Conservation (phyloP, 2,113 vertebrate species). For the Stigmatopora nigra region DNA sequence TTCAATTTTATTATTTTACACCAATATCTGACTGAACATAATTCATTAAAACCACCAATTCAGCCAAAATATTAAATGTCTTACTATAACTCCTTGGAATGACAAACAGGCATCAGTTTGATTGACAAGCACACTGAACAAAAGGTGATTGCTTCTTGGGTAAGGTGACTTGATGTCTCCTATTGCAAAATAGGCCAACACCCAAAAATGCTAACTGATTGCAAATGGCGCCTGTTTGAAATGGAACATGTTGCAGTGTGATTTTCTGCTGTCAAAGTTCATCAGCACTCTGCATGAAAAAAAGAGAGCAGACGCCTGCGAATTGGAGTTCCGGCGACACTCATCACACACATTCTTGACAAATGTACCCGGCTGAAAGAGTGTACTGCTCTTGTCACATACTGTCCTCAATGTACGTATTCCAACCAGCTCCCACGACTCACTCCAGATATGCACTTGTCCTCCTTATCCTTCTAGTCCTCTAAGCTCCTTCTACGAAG, state of each 20-base stretch:
- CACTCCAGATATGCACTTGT: conserved; percentile 43
- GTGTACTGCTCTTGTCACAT: conserved; percentile 50
- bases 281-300: conserved; percentile 28
- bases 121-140: conserved; percentile 45
- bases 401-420: conserved; percentile 37
- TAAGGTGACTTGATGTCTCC: conserved; percentile 25
- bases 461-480: conserved; percentile 54
- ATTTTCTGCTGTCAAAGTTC: conserved; percentile 37
- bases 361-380: conserved; percentile 49
- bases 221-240: conserved; percentile 37
- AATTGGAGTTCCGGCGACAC: conserved; percentile 26
- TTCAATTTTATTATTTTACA: background rate
- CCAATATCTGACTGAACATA: no score
- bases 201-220: conserved; percentile 23
- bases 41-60: background rate
- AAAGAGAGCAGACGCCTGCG: conserved; percentile 17
- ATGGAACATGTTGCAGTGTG: conserved; percentile 15
- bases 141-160: conserved; percentile 33
- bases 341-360: conserved; percentile 41
- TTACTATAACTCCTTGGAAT: conserved; percentile 26
- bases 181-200: conserved; percentile 13
- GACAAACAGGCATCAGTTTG: conserved; percentile 7
- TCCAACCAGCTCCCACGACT: conserved; percentile 20
- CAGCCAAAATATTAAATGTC: conserved; percentile 23
- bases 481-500: conserved; percentile 47